Evolutionary conservation across 2,113 vertebrate species (phyloP), one percentile per base, ranked within the genome.

Genomic region (Tricholaema leucomelas): DNA sequence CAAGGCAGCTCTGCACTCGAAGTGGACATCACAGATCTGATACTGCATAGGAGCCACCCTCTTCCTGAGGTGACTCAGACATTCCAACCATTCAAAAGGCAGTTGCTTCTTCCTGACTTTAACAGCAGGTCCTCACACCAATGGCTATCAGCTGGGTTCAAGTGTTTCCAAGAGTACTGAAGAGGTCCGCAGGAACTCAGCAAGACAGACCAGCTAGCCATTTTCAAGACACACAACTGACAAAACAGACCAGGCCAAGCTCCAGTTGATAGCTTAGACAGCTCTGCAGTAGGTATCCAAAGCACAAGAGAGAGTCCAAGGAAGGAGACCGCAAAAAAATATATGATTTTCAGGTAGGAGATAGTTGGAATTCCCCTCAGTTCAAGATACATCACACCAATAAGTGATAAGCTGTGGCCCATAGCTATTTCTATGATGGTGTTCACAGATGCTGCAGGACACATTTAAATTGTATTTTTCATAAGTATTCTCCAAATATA

Each of bases 71-170:
- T 20, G 33, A 69, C 64, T 36, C 4, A 36, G 50, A 31, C 36
- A 52, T 33, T 52, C 46, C 6, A 65, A 85, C 38, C 28, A 38
- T 20, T 19, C 61, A 9, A 7, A 36, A 35, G 16, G 35, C 48
- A 14, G 27, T 30, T 78, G 52, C 58, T 74, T 70, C 88, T 70
- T 58, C 60, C 78, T 18, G n/a, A 2, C 78, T 42, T n/a, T 36
- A 38, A 42, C 74, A 54, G 55, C 1, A 61, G 5, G 1, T 11
- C 66, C 82, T 52, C 16, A 30, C 10, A 30, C 72, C 2, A 4
- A 46, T 15, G 17, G 10, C 0, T 20, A 78, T 64, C 93, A 10
- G 31, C 1, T 3, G 1, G 19, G 15, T 6, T 64, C 71, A 25
- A 56, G 52, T 10, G 42, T 35, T 72, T 72, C 82, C 79, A 10